Conservation (phyloP, 2,888 invertebrate genomes). For the Noctua fimbriata region DNA sequence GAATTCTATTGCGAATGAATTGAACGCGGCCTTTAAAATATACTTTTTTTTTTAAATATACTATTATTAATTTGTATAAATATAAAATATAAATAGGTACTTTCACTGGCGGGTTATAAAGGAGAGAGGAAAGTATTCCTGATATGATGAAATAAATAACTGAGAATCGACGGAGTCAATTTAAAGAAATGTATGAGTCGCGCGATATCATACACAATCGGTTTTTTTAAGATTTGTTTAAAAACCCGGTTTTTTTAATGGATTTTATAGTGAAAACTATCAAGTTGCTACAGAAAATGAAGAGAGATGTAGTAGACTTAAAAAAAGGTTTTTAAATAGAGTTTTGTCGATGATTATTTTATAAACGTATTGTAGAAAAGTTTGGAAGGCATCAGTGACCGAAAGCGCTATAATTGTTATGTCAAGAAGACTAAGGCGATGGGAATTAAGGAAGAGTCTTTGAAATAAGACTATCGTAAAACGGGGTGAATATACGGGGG, state of each 20-base stretch:
- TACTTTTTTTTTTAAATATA: conserved; percentile 27
- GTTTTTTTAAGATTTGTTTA: not conserved
- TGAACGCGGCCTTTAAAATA: conserved; percentile 58
- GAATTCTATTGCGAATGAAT: conserved; percentile 77
- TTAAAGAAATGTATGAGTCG: conserved; percentile 6
- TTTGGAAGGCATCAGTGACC: conserved; percentile 12
- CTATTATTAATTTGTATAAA: conserved; percentile 56
- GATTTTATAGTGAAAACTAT: not conserved
- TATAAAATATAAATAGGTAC: conserved; percentile 50
- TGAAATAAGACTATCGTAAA: not conserved
- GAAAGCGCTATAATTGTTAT: not conserved
- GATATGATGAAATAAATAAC: conserved; percentile 14
- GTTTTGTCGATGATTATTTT: not conserved
- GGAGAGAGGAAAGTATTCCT: conserved; percentile 55
- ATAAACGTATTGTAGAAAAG: not conserved
- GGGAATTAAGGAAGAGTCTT: not conserved
- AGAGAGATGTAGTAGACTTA: not conserved
- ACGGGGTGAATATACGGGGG: not conserved
- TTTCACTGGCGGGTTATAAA: conserved; percentile 21
- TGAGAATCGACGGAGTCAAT: conserved; percentile 34
- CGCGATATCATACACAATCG: not conserved
- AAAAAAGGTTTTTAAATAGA: not conserved
- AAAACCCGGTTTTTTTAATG: not conserved
- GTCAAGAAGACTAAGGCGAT: no score
- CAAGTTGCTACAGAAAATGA: not conserved